Base-by-base conservation (phyloP, 2,888 invertebrate species). In the Tanaodytes sp. region DNA sequence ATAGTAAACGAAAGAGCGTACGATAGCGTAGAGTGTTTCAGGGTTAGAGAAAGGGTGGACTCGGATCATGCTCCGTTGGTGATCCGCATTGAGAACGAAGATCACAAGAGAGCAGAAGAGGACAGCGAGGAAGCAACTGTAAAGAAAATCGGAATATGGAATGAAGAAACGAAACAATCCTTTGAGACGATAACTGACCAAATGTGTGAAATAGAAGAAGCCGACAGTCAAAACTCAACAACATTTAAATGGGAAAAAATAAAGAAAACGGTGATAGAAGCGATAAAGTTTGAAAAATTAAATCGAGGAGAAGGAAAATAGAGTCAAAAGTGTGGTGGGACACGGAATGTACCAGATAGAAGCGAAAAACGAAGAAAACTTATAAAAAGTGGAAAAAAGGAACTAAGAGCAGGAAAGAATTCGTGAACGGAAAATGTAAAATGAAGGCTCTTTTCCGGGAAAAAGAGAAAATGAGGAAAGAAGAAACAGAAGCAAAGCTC, bases 401-500 rank as follows among this genome's bases (percentile, higher is more conserved):
- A 6, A 36, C n/a, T 11, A 19, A 18, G 6, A 4, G 8, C 12
- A 51, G 9, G 27, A 16, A 51, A n/a, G 19, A 20, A n/a, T 12
- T 2, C 5, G 1, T 37, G 16, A 2, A n/a, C 6, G 31, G 11
- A 15, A 37, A 39, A 19, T 36, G 9, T 11, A 18, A 16, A 27
- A 15, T 39, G 37, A 39, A 16, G 16, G 27, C 16, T 6, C 1
- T 6, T 1, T 37, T 37, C n/a, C 11, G 27, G 5, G 9, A 14
- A 12, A 27, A 37, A 9, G 37, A 37, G 9, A 16, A 5, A 27
- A 37, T 0, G 11, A 51, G 39, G 5, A 51, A n/a, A 8, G n/a
- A 27, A 16, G 27, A 51, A 11, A 42, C 42, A 49, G 54, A 36
- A 14, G 51, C n/a, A 16, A 27, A 20, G 19, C 6, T 54, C 20